Evolutionary conservation across 2,888 invertebrate species (phyloP).

Genomic region (Ochropleura plecta): DNA sequence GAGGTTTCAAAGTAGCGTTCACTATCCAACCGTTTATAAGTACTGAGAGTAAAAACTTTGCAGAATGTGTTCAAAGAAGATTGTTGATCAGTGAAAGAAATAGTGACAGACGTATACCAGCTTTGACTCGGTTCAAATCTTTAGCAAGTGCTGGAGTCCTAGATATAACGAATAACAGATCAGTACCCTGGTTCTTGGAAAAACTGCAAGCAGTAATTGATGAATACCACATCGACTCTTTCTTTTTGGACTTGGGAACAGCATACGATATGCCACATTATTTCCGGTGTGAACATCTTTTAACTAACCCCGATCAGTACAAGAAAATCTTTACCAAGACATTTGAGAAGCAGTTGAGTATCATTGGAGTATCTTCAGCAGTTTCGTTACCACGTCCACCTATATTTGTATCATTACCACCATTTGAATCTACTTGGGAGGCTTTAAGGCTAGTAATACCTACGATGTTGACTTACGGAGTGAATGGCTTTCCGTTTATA

Average conservation of each 20-base stretch:
- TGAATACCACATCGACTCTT: conserved; percentile 95
- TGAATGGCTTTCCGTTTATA: conserved; percentile 97
- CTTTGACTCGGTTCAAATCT: conserved; percentile 95
- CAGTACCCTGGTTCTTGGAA: conserved; percentile 94
- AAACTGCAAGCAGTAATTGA: conserved; percentile 93
- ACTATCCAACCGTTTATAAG: conserved; percentile 98
- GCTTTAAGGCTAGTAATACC: conserved; percentile 96
- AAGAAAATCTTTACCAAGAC: conserved; percentile 93
- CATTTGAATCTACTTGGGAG: conserved; percentile 97
- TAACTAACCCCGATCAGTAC: conserved; percentile 96
- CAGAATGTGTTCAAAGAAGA: conserved; percentile 93
- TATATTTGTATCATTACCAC: conserved; percentile 96
- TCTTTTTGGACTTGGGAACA: conserved; percentile 95
- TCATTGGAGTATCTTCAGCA: conserved; percentile 96
- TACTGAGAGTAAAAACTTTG: conserved; percentile 95
- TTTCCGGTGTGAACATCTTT: conserved; percentile 93
- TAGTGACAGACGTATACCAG: conserved; percentile 95
- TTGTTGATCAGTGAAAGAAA: conserved; percentile 95
- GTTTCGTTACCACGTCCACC: conserved; percentile 95
- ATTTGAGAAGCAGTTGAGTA: conserved; percentile 91
- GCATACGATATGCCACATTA: conserved; percentile 97
- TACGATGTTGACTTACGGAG: conserved; percentile 96
- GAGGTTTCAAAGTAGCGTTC: conserved; percentile 96
- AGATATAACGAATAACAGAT: conserved; percentile 96
- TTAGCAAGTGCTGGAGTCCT: conserved; percentile 95